Evolutionary conservation across 2,113 vertebrate genomes (phyloP).

Genomic region (Daubentonia madagascariensis): DNA sequence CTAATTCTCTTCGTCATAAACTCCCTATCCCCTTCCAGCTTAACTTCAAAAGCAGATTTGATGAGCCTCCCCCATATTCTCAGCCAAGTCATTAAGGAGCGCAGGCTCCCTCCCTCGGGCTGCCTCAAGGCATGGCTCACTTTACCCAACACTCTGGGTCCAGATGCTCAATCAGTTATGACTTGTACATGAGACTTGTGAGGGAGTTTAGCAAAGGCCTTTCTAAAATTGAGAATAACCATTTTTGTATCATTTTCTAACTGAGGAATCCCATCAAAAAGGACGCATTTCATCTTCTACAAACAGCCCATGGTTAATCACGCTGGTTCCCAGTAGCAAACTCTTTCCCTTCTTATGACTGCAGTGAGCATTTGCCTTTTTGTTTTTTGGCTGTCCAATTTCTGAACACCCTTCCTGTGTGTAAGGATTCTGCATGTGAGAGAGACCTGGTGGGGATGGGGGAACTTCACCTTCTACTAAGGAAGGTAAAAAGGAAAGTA

Average conservation of each 20-base stretch:
- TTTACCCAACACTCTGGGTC: not conserved
- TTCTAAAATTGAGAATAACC: conserved; percentile 2
- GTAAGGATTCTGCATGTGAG: not conserved
- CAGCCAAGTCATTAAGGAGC: not conserved
- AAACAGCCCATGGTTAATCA: not conserved
- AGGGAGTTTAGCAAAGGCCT: not conserved
- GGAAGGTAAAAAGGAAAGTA: not conserved
- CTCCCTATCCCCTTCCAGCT: not conserved
- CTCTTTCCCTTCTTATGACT: not conserved
- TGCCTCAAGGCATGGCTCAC: not conserved
- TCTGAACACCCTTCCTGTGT: not conserved
- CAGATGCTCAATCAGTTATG: not conserved
- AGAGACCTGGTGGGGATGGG: not conserved
- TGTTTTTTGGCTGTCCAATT: not conserved
- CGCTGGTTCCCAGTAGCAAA: not conserved
- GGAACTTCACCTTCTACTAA: not conserved
- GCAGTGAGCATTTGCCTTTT: not conserved
- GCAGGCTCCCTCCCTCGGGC: not conserved
- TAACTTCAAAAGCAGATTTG: conserved; percentile 36
- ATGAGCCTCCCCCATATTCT: not conserved
- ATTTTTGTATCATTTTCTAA: not conserved
- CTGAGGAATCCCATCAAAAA: not conserved
- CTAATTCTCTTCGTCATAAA: not conserved
- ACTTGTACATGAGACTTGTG: not conserved
- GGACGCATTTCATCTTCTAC: not conserved